Evolutionary conservation across 1,140 invertebrate species (phyloP).

Genomic region (Drosophila teissieri): DNA sequence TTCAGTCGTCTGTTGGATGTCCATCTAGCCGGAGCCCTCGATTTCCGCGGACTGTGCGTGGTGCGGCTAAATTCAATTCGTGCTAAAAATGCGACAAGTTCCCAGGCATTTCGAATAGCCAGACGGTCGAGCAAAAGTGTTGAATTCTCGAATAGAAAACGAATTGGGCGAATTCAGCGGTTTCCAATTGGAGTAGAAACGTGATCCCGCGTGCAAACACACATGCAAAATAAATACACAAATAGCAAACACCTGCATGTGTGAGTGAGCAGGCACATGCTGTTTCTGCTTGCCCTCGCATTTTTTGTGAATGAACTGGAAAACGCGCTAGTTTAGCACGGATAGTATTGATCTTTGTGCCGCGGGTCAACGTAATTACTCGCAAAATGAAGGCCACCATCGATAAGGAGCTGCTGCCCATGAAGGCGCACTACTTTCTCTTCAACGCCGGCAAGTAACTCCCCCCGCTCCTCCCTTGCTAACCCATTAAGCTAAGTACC

Average conservation of each 20-base stretch:
- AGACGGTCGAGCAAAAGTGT: constrained; percentile 1
- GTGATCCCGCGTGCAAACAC: constrained; percentile 51
- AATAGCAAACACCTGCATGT: constrained; percentile 1
- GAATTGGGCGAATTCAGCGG: constrained; percentile 13
- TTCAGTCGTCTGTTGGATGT: constrained; percentile 23
- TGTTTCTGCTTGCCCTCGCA: constrained; percentile 28
- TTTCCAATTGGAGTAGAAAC: constrained; percentile 48
- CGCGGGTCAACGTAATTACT: constrained; percentile 20
- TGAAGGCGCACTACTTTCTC: constrained; percentile 95
- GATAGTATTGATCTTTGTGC: constrained; percentile 32
- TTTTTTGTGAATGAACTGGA: constrained; percentile 42
- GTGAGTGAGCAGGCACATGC: constrained; percentile 21
- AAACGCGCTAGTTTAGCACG: constrained; percentile 1
- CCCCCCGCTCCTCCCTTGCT: neutral
- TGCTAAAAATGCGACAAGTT: constrained; percentile 17
- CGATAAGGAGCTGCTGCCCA: constrained; percentile 91
- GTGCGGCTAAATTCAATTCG: neutral
- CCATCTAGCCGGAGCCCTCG: constrained; percentile 1
- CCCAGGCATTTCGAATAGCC: constrained; percentile 2
- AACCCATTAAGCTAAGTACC: constrained; percentile 41
- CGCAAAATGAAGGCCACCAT: constrained; percentile 85
- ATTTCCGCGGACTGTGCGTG: constrained; percentile 8
- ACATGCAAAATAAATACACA: constrained; percentile 3
- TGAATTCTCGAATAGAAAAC: constrained; percentile 1
- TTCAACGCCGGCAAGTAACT: constrained; percentile 92